phyloP scores from a whole-genome alignment of 2,113 vertebrate species.

The Lepus europaeus region DNA sequence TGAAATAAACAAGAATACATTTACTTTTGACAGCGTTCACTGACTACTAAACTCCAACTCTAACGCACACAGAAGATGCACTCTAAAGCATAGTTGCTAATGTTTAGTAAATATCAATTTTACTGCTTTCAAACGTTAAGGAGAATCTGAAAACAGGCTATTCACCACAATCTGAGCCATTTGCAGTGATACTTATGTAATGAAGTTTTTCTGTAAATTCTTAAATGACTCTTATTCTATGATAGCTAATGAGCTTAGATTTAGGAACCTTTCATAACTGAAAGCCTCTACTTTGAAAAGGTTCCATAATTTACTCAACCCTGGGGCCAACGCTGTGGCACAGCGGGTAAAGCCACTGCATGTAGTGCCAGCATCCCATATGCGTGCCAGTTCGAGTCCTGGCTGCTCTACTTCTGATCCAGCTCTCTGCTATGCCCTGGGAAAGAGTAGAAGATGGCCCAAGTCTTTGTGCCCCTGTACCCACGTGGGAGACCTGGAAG shows the following conservation, averaged over 20 bases:
- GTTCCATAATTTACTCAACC: neutral
- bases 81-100: neutral
- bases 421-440: too few species aligned
- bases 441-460: too few species aligned
- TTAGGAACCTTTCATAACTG: neutral
- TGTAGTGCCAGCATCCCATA: too few species aligned
- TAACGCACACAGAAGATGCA: neutral
- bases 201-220: neutral
- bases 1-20: neutral
- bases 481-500: too few species aligned
- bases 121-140: neutral
- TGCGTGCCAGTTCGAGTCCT: too few species aligned
- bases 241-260: neutral
- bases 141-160: neutral
- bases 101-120: neutral
- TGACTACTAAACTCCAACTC: neutral
- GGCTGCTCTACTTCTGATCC: too few species aligned
- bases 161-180: neutral
- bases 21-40: neutral
- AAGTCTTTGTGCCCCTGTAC: too few species aligned
- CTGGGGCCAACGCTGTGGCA: too few species aligned
- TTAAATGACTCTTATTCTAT: neutral
- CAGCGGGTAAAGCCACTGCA: too few species aligned
- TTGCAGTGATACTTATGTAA: neutral
- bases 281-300: slow-evolving; percentile 1